Percentiles rank a stretch among this genome's conserved stretches.
Conservation (phyloP, 2,797 vertebrate genomes). For the Tragopan temminckii region DNA sequence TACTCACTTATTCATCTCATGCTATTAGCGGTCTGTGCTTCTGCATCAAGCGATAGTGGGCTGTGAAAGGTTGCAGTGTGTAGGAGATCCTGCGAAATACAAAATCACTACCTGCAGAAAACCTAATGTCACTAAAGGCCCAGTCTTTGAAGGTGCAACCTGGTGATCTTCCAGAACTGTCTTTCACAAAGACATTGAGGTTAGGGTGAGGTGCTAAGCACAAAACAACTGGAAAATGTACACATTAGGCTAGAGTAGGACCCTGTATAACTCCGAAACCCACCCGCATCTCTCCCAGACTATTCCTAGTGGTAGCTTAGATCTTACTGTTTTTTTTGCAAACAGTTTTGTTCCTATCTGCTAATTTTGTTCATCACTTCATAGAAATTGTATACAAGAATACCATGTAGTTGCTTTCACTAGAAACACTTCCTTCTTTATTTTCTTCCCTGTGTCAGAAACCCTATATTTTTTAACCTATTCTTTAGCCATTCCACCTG, state of each 20-base stretch:
- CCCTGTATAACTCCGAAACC: rapidly evolving
- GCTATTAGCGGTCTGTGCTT: not conserved
- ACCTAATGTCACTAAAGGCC: not conserved
- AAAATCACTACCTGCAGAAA: not conserved
- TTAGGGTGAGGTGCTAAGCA: not conserved
- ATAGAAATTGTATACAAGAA: not conserved
- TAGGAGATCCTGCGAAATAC: not conserved
- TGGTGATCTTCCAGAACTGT: not conserved
- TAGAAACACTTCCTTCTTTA: not conserved
- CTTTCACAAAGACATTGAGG: not conserved
- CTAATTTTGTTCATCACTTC: not conserved
- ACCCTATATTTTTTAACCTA: not conserved
- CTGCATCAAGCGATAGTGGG: not conserved
- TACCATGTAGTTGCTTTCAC: not conserved
- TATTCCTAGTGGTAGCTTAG: not conserved
- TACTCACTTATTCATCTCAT: not conserved
- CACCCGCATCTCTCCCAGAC: not conserved
- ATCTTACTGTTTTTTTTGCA: not conserved
- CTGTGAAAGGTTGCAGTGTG: not conserved
- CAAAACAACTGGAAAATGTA: not conserved
- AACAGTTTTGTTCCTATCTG: not conserved
- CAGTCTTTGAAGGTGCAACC: not conserved
- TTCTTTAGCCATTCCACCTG: conserved; percentile 43
- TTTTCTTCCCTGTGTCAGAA: not conserved
- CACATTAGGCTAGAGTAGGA: not conserved